phyloP scores from a whole-genome alignment of 2,113 vertebrate species.

The Cavia aperea region DNA sequence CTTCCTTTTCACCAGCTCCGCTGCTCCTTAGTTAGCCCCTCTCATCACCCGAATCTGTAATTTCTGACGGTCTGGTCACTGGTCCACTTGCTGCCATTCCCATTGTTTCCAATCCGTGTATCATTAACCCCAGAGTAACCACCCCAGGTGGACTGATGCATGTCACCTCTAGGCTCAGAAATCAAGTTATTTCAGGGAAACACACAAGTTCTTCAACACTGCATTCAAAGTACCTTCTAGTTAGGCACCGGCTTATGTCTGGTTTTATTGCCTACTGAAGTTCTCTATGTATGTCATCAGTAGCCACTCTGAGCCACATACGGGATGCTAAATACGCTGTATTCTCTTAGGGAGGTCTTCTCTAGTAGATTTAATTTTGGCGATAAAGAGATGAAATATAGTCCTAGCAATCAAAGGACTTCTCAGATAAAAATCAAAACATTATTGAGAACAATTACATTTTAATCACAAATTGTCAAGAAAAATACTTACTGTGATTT shows the following conservation, averaged over 20 bases:
- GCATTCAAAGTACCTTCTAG: neutral
- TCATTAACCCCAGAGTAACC: neutral
- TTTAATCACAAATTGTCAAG: neutral
- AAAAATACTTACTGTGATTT: neutral
- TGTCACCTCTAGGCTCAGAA: neutral
- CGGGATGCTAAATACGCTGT: neutral
- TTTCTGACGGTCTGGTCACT: neutral
- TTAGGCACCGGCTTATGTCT: neutral
- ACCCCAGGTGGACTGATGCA: neutral
- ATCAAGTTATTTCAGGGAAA: slow-evolving; percentile 33
- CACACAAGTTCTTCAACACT: neutral
- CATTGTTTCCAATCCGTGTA: neutral
- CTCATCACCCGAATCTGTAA: neutral
- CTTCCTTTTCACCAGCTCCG: neutral
- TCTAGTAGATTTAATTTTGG: neutral
- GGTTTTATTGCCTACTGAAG: neutral
- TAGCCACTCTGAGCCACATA: neutral
- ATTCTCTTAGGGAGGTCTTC: neutral
- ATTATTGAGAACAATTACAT: neutral
- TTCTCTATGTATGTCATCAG: neutral
- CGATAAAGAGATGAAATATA: neutral
- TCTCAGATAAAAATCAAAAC: neutral
- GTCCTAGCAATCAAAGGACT: neutral
- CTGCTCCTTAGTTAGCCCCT: neutral
- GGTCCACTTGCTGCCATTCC: neutral